Evolutionary conservation across 2,888 invertebrate genomes (phyloP).

Genomic region (Oxycera nigricornis): DNA sequence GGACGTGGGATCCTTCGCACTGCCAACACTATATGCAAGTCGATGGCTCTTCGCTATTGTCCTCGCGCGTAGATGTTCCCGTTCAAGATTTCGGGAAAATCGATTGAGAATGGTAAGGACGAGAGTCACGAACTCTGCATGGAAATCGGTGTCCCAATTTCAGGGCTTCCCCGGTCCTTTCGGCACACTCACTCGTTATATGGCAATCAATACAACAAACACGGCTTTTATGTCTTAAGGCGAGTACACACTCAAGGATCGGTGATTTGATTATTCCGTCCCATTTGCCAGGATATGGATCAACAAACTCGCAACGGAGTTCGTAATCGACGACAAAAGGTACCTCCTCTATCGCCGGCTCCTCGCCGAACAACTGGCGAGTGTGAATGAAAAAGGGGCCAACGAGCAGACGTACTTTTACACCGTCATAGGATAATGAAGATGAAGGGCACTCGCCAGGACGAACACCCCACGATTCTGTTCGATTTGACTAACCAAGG

Average conservation of each 20-base stretch:
- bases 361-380: not conserved
- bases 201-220: slow-evolving; percentile 8
- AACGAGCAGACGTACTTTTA: not conserved
- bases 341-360: not conserved
- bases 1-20: no score
- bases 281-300: not conserved
- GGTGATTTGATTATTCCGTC: slow-evolving; percentile 8
- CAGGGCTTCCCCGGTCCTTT: slow-evolving; percentile 12
- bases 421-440: slow-evolving; percentile 2
- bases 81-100: slow-evolving; percentile 9
- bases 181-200: slow-evolving; percentile 4
- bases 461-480: not conserved
- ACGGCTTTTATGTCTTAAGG: not conserved
- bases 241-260: slow-evolving; percentile 20
- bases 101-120: not conserved
- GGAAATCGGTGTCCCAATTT: slow-evolving; percentile 5
- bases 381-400: slow-evolving; percentile 15
- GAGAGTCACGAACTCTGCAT: not conserved
- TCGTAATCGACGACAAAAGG: slow-evolving; percentile 2
- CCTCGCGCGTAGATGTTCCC: not conserved
- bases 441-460: not conserved
- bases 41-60: not conserved
- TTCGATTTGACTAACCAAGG: no score
- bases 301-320: slow-evolving; percentile 14
- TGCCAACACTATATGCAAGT: no score